These are phyloP conservation scores for Apocheima hispidaria DNA, from an alignment of 2,888 invertebrate genomes.

Conservation along the genomic window DNA sequence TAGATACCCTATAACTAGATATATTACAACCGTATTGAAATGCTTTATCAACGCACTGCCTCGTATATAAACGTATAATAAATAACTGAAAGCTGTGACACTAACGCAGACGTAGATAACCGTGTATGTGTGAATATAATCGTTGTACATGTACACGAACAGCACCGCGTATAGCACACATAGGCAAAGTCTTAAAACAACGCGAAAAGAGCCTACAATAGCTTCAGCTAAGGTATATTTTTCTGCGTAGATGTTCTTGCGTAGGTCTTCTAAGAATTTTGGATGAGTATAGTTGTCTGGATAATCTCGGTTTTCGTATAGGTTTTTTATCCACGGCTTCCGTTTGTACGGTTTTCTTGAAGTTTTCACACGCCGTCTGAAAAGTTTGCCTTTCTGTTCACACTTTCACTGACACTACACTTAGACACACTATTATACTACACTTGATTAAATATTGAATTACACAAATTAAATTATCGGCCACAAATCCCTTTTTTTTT, in stretches of 20 bases:
- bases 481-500: too few relatives aligned
- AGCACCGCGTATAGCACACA: conserved; percentile 90
- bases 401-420: conserved; percentile 31
- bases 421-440: neutral
- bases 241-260: conserved; percentile 93
- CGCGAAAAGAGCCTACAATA: conserved; percentile 90
- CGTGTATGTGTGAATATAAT: conserved; percentile 87
- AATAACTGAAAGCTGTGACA: conserved; percentile 87
- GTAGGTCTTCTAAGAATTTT: conserved; percentile 93
- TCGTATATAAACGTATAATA: conserved; percentile 81
- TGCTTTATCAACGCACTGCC: conserved; percentile 82
- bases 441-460: too few relatives aligned
- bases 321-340: conserved; percentile 93
- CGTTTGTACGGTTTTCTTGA: conserved; percentile 58
- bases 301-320: conserved; percentile 94
- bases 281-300: conserved; percentile 97
- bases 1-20: conserved; percentile 94
- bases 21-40: conserved; percentile 92
- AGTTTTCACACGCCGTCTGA: conserved; percentile 71
- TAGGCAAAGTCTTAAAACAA: conserved; percentile 93
- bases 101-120: conserved; percentile 87
- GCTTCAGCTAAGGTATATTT: conserved; percentile 90
- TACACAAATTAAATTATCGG: too few relatives aligned
- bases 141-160: conserved; percentile 90
- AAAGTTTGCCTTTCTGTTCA: conserved; percentile 51